Evolutionary conservation across 2,113 vertebrate genomes (phyloP).

Genomic region (Mastomys coucha): DNA sequence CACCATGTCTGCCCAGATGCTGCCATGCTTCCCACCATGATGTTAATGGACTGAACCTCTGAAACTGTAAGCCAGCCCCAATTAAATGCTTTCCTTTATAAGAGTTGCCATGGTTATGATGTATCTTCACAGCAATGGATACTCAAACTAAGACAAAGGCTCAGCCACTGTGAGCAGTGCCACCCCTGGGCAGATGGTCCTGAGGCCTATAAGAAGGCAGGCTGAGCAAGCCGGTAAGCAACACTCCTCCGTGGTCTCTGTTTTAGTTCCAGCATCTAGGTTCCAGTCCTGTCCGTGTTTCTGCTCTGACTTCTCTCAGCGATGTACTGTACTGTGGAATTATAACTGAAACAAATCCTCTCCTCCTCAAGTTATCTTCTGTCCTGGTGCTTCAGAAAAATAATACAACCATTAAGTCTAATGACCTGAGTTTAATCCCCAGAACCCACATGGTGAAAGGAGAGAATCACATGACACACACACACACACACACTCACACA

Average conservation of each 20-base stretch:
- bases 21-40: too few species aligned
- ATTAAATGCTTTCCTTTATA: too few species aligned
- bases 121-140: too few species aligned
- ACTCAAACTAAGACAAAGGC: too few species aligned
- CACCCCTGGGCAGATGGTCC: neutral
- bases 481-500: neutral
- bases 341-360: neutral
- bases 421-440: neutral
- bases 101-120: too few species aligned
- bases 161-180: neutral
- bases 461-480: neutral
- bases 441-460: neutral
- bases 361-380: neutral
- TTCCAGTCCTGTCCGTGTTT: neutral
- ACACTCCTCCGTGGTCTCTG: neutral
- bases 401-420: neutral
- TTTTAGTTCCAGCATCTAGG: neutral
- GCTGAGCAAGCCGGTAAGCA: neutral
- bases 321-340: neutral
- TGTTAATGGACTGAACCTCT: too few species aligned
- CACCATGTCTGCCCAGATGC: too few species aligned
- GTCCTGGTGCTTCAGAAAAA: neutral
- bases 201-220: neutral
- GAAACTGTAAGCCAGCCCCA: too few species aligned
- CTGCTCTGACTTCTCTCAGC: neutral